Evolutionary conservation across 2,113 vertebrate species (phyloP).

Genomic region (Spheniscus mendiculus): DNA sequence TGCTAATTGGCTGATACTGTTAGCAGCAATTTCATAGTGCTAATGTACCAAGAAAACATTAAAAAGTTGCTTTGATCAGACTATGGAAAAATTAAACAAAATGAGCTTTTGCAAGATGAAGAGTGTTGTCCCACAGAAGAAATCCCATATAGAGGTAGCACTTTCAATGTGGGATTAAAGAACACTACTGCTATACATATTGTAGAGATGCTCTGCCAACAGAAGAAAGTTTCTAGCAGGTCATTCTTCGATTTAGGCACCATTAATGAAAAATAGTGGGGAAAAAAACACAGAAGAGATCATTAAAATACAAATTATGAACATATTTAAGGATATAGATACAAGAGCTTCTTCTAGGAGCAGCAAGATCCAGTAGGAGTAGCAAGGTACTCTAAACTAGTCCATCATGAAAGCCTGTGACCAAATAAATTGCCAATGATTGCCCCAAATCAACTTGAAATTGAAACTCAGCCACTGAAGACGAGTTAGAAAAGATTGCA

Average conservation of each 20-base stretch:
- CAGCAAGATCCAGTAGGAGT: background rate
- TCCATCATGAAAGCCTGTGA: rapidly evolving
- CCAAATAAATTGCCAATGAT: background rate
- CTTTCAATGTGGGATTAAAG: background rate
- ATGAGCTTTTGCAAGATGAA: background rate
- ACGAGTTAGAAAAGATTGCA: background rate
- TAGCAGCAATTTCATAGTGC: slow-evolving; percentile 38
- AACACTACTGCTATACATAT: background rate
- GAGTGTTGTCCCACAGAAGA: background rate
- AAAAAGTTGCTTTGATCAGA: slow-evolving; percentile 35
- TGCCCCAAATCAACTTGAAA: background rate
- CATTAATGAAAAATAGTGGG: background rate
- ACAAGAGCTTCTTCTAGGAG: background rate
- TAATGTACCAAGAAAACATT: slow-evolving; percentile 21
- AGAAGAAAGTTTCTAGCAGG: background rate
- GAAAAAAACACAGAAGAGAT: background rate
- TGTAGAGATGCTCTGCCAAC: background rate
- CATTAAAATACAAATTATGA: background rate
- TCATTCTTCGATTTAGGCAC: background rate
- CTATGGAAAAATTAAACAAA: background rate
- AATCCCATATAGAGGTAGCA: background rate
- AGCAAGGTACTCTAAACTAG: background rate
- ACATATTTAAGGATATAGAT: background rate
- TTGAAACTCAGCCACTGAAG: background rate
- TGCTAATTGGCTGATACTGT: slow-evolving; percentile 57